A percentile compares a stretch with the other conserved stretches of the same genome.
phyloP scores from a whole-genome alignment of 2,888 invertebrate species.

The Polymixis flavicincta region DNA sequence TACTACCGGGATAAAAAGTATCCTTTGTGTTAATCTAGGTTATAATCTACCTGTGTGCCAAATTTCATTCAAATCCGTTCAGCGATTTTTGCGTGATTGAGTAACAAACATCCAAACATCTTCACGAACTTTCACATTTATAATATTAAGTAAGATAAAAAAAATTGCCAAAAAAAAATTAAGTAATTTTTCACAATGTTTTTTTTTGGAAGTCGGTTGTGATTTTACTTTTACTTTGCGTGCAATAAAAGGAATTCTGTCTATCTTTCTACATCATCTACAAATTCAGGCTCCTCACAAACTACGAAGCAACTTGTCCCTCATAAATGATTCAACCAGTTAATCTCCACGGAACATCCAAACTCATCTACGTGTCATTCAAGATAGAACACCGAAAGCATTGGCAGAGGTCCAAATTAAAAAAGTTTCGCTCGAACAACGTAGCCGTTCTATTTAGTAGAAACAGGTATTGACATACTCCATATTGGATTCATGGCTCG shows the following conservation, averaged over 20 bases:
- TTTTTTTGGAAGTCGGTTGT: no score
- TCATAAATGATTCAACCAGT: constrained; percentile 50
- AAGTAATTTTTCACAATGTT: no score
- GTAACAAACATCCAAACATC: no score
- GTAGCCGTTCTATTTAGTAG: constrained; percentile 34
- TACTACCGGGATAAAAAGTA: no score
- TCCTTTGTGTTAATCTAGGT: no score
- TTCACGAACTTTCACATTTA: no score
- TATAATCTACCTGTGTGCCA: no score
- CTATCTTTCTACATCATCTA: background rate
- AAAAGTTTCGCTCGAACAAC: constrained; percentile 58
- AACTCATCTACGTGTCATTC: constrained; percentile 55
- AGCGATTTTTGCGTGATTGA: no score
- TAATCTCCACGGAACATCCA: constrained; percentile 42
- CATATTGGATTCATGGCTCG: constrained; percentile 45
- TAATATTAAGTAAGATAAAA: no score
- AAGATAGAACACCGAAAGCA: constrained; percentile 49
- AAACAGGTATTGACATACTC: constrained; percentile 55
- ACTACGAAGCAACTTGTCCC: constrained; percentile 36
- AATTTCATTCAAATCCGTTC: no score
- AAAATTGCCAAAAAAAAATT: no score
- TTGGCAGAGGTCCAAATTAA: constrained; percentile 67
- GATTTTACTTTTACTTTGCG: background rate
- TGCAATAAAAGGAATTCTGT: background rate
- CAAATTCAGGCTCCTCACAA: constrained; percentile 14